Percentiles rank a stretch among this genome's conserved stretches.
These are phyloP conservation scores for Ecdyonurus torrentis DNA, from an alignment of 2,888 invertebrate genomes.

Conservation along the genomic window DNA sequence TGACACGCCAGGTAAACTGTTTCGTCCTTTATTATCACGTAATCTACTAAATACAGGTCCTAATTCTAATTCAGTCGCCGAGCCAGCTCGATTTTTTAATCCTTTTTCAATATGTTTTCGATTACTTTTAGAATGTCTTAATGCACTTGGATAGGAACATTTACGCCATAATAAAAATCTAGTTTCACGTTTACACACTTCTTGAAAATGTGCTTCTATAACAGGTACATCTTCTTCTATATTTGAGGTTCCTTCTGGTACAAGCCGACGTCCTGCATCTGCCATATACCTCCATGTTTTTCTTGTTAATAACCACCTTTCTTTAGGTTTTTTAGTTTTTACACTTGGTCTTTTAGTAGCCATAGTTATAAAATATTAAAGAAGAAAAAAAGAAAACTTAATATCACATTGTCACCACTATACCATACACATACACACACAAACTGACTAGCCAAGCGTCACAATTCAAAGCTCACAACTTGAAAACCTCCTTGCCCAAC, in stretches of 20 bases:
- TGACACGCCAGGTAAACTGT: not conserved
- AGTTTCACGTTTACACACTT: conserved; percentile 60
- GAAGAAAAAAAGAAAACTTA: not conserved
- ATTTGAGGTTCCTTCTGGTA: conserved; percentile 64
- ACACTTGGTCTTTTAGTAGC: not conserved
- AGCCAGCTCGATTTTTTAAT: conserved; percentile 1
- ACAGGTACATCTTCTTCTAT: conserved; percentile 58
- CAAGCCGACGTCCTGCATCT: conserved; percentile 70
- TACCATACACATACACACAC: not conserved
- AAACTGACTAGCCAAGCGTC: too few relatives aligned
- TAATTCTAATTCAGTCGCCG: not conserved
- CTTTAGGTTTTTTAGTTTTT: conserved; percentile 20
- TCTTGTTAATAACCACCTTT: conserved; percentile 72
- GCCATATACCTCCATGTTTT: conserved; percentile 89
- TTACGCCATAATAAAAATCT: conserved; percentile 68
- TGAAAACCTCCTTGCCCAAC: not conserved
- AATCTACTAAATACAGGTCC: not conserved
- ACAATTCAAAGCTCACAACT: too few relatives aligned
- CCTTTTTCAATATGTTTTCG: conserved; percentile 5
- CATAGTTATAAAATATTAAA: not conserved
- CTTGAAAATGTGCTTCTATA: conserved; percentile 70
- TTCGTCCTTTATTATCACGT: not conserved
- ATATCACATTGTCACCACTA: not conserved
- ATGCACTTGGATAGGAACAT: conserved; percentile 60
- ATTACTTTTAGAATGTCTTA: conserved; percentile 22